These are phyloP conservation scores for Emydura subglobosa DNA, from an alignment of 2,113 vertebrate species.

Conservation along the genomic window DNA sequence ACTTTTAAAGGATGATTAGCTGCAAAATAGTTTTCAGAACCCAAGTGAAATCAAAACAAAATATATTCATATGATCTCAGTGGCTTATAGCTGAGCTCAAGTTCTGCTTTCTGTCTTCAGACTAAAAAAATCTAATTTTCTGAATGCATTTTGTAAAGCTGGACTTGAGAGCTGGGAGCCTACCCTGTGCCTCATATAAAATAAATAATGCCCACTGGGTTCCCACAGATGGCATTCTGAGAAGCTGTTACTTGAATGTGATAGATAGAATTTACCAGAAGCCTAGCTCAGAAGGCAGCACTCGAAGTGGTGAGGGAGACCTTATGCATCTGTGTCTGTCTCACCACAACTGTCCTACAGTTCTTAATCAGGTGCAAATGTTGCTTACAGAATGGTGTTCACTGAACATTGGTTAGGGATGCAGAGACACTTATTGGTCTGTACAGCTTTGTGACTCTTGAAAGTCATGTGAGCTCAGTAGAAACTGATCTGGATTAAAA, in stretches of 20 bases:
- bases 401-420: not conserved
- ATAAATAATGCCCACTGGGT: not conserved
- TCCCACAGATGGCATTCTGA: not conserved
- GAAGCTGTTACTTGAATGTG: not conserved
- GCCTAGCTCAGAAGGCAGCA: not conserved
- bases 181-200: rapidly evolving
- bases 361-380: not conserved
- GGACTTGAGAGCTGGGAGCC: not conserved
- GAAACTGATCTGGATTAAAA: not conserved
- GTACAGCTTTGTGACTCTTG: not conserved
- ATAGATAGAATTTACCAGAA: not conserved
- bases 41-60: not conserved
- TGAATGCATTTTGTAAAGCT: not conserved
- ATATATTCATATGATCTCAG: not conserved
- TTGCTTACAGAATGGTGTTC: not conserved
- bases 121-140: not conserved
- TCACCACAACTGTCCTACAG: not conserved
- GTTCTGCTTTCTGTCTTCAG: not conserved
- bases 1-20: not conserved
- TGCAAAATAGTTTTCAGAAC: not conserved
- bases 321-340: not conserved
- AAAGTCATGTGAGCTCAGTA: not conserved
- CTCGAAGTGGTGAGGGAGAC: not conserved
- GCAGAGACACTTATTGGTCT: not conserved
- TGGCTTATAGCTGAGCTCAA: not conserved